These are phyloP conservation scores for Trichonephila clavata DNA, from an alignment of 1,140 invertebrate genomes.

Conservation along the genomic window DNA sequence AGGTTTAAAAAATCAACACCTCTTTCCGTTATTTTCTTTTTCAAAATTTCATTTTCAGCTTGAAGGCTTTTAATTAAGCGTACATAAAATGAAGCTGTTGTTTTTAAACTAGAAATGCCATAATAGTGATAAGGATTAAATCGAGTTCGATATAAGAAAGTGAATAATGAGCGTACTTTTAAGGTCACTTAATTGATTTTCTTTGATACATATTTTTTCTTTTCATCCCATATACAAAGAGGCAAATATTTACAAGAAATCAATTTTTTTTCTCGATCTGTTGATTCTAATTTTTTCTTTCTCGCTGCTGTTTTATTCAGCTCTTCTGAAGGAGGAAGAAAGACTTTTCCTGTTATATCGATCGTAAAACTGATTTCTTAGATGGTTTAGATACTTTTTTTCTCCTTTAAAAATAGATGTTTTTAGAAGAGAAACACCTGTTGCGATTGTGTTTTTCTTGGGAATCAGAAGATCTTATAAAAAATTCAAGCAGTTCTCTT, in stretches of 20 bases:
- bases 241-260: constrained; percentile 62
- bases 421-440: constrained; percentile 49
- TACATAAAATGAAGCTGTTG: neutral
- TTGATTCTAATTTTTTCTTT: constrained; percentile 36
- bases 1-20: neutral
- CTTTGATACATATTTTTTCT: neutral
- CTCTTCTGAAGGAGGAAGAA: neutral
- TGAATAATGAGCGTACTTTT: neutral
- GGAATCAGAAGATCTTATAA: constrained; percentile 2
- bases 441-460: neutral
- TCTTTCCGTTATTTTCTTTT: neutral
- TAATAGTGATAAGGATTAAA: neutral
- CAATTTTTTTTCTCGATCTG: constrained; percentile 45
- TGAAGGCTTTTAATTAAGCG: neutral
- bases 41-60: neutral
- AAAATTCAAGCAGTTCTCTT: neutral
- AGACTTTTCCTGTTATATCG: constrained; percentile 40
- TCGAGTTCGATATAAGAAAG: neutral
- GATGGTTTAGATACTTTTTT: constrained; percentile 52
- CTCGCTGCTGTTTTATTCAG: constrained; percentile 55
- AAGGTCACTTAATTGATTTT: neutral
- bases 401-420: constrained; percentile 16
- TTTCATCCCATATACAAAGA: neutral
- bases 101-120: neutral
- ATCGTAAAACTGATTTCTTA: constrained; percentile 68